Evolutionary conservation across 2,888 invertebrate genomes (phyloP), one percentile per base, ranked within the genome.

Genomic region (Mythimna lalbum): DNA sequence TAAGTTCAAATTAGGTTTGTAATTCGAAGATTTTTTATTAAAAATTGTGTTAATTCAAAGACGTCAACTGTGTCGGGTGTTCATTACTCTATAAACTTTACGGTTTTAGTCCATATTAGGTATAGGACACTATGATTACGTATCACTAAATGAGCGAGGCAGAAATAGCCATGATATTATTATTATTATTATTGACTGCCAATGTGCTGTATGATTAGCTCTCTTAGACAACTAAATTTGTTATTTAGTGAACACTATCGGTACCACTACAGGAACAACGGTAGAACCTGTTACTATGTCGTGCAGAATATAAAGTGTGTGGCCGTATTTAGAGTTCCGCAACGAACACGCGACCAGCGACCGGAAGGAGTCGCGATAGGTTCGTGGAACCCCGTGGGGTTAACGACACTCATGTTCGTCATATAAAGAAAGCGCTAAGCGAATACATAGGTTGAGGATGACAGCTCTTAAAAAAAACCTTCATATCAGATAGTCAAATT

Each of bases 271-370:
- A 43, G 17, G 5, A 43, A 43, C 17, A n/a, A 39, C 12, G 14
- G 49, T n/a, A 23, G 27, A n/a, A 27, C 33, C 39, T 43, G 27
- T 50, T 39, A n/a, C 39, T n/a, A 10, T 39, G 23, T 39, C n/a
- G 57, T 31, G 59, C 27, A 67, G 67, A 75, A 66, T 76, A 23
- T 39, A 9, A 67, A 76, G 10, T 33, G 12, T 10, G 36, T 27
- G 33, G n/a, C 57, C 52, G 36, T 43, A 47, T 60, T 17, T 60
- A 31, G 43, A 12, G 21, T 19, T 14, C 12, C 52, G 31, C 47
- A 21, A 9, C 57, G 43, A 73, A 73, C 36, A 64, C 27, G 75
- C 19, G 4, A 19, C 27, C 55, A 55, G 31, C 5, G 53, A 17
- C 23, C 56, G 50, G n/a, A 59, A 10, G 19, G 33, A 43, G 53